Evolutionary conservation across 2,888 invertebrate species (phyloP).

Genomic region (Polydrusus tereticollis): DNA sequence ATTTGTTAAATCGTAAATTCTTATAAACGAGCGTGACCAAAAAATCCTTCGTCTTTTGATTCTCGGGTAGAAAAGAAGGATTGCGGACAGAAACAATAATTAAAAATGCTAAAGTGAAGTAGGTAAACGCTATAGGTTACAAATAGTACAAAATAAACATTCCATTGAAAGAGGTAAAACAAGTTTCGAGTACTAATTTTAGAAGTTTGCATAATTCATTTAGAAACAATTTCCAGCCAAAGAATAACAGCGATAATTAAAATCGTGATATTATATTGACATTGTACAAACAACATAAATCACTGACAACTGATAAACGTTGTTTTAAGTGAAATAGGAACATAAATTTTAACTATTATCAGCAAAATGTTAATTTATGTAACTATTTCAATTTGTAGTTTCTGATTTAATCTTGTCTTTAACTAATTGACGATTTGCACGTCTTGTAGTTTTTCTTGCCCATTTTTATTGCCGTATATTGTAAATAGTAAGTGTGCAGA

Average conservation of each 20-base stretch:
- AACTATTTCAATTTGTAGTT: slow-evolving; percentile 15
- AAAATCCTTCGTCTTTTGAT: slow-evolving; percentile 18
- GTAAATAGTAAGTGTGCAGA: too few relatives aligned
- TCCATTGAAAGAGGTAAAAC: slow-evolving; percentile 12
- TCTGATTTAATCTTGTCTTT: background rate
- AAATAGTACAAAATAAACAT: slow-evolving; percentile 26
- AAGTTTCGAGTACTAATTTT: slow-evolving; percentile 27
- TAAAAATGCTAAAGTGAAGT: slow-evolving; percentile 22
- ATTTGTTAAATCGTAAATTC: slow-evolving; percentile 11
- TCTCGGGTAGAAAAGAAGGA: slow-evolving; percentile 13
- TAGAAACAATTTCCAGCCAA: slow-evolving; percentile 8
- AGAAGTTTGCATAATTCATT: slow-evolving; percentile 35
- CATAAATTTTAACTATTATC: slow-evolving; percentile 30
- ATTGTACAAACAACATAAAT: slow-evolving; percentile 36
- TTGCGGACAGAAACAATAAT: slow-evolving; percentile 25
- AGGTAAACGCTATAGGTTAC: slow-evolving; percentile 17
- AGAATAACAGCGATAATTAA: slow-evolving; percentile 35
- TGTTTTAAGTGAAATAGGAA: slow-evolving; percentile 33
- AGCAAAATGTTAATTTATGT: slow-evolving; percentile 21
- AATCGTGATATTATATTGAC: slow-evolving; percentile 39
- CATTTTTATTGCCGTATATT: too few relatives aligned
- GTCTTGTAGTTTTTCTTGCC: background rate
- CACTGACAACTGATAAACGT: slow-evolving; percentile 31
- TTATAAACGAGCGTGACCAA: slow-evolving; percentile 4
- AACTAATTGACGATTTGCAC: background rate